phyloP scores from a whole-genome alignment of 1,140 invertebrate genomes.

The Nasonia longicornis region DNA sequence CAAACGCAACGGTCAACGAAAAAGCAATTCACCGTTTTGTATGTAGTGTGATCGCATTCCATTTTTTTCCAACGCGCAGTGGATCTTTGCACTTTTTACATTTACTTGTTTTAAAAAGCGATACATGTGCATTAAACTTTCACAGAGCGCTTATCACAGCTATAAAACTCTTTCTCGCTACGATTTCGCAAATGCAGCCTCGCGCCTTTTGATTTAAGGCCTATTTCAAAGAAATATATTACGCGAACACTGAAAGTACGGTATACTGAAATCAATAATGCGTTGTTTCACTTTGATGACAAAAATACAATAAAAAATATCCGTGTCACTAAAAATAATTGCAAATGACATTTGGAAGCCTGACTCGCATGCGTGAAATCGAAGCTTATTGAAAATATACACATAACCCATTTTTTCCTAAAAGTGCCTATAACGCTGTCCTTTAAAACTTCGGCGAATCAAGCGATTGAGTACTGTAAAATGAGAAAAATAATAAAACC shows the following conservation, averaged over 20 bases:
- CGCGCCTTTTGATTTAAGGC: neutral
- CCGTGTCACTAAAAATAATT: neutral
- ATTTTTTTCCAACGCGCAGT: neutral
- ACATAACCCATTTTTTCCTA: constrained; percentile 54
- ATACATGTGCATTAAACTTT: neutral
- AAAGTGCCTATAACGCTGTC: constrained; percentile 66
- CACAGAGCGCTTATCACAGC: neutral
- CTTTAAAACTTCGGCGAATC: constrained; percentile 43
- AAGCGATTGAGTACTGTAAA: constrained; percentile 30
- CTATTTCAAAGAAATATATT: neutral
- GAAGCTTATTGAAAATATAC: constrained; percentile 9
- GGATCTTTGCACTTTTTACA: neutral
- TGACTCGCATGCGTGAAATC: constrained; percentile 1
- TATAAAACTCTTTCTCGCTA: constrained; percentile 17
- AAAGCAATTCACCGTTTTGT: constrained; percentile 9
- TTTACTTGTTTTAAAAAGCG: neutral
- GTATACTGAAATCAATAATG: neutral
- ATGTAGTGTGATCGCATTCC: neutral
- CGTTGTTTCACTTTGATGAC: neutral
- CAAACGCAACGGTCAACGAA: constrained; percentile 31
- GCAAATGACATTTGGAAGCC: neutral
- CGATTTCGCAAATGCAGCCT: constrained; percentile 24
- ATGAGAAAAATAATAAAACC: neutral
- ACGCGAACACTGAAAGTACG: neutral
- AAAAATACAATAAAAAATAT: neutral